Conservation (phyloP, 2,888 invertebrate genomes). For the Aphodius granarius region DNA sequence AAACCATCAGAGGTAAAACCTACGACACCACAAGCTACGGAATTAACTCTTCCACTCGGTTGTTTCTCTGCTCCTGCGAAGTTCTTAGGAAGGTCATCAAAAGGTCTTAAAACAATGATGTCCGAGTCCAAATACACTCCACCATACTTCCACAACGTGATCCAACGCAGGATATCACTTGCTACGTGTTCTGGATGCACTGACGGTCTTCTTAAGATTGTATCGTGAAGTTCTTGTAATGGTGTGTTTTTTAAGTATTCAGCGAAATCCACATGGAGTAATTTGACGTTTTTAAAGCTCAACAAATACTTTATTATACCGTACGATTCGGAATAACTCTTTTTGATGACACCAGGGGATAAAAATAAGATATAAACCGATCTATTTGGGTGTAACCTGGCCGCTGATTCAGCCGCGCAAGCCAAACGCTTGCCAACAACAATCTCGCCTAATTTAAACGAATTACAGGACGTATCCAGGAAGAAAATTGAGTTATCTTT, state of each 20-base stretch:
- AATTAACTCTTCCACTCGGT: slow-evolving; percentile 30
- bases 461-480: slow-evolving; percentile 66
- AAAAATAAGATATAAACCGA: slow-evolving; percentile 61
- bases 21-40: slow-evolving; percentile 69
- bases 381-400: slow-evolving; percentile 60
- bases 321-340: slow-evolving; percentile 39
- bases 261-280: slow-evolving; percentile 57
- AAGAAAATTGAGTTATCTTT: slow-evolving; percentile 63
- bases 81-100: slow-evolving; percentile 60
- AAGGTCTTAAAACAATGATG: slow-evolving; percentile 65
- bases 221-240: slow-evolving; percentile 57
- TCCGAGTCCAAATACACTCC: slow-evolving; percentile 79
- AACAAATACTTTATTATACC: slow-evolving; percentile 49
- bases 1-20: slow-evolving; percentile 59
- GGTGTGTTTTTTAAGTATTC: slow-evolving; percentile 61
- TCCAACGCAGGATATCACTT: slow-evolving; percentile 66
- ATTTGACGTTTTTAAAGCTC: slow-evolving; percentile 56
- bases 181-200: slow-evolving; percentile 63
- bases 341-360: slow-evolving; percentile 50
- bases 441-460: slow-evolving; percentile 48
- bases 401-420: slow-evolving; percentile 71
- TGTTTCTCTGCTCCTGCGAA: slow-evolving; percentile 66
- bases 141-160: slow-evolving; percentile 74
- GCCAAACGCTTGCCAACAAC: slow-evolving; percentile 61
- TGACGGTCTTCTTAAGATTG: slow-evolving; percentile 55